Percentiles rank a stretch among this genome's conserved stretches.
phyloP scores from a whole-genome alignment of 2,113 vertebrate genomes.

The Tetrao urogallus region DNA sequence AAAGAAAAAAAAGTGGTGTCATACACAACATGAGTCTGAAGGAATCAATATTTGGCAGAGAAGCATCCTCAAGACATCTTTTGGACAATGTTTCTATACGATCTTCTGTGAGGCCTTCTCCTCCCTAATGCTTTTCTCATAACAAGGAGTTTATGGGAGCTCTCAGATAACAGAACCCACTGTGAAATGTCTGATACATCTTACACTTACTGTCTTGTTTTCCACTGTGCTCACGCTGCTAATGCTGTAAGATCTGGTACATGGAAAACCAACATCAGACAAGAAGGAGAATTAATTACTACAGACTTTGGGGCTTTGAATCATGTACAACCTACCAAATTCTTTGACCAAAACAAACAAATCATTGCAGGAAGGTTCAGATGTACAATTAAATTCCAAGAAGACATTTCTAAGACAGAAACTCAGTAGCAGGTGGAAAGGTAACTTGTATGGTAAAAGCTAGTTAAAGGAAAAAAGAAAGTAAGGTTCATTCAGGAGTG shows the following conservation, averaged over 20 bases:
- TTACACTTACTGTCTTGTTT: not conserved
- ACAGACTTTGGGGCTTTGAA: not conserved
- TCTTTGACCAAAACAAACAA: not conserved
- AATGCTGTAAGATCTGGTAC: not conserved
- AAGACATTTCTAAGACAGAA: not conserved
- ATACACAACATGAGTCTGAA: not conserved
- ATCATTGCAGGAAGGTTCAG: not conserved
- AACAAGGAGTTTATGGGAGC: not conserved
- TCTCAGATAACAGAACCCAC: not conserved
- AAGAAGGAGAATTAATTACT: slow-evolving; percentile 37
- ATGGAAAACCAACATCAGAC: not conserved
- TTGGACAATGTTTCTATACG: fast-evolving
- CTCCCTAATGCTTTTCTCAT: not conserved
- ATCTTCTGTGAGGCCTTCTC: not conserved
- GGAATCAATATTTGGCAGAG: not conserved
- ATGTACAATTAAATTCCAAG: not conserved
- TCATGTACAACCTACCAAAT: fast-evolving
- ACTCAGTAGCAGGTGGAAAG: not conserved
- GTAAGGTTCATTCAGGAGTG: not conserved
- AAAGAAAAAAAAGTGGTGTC: not conserved
- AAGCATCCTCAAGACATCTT: not conserved
- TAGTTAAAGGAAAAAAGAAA: not conserved
- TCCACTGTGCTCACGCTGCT: not conserved
- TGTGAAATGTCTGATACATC: not conserved
- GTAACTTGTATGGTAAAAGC: not conserved